Conservation (phyloP, 1,140 invertebrate species). For the Ceratosolen fusciceps region DNA sequence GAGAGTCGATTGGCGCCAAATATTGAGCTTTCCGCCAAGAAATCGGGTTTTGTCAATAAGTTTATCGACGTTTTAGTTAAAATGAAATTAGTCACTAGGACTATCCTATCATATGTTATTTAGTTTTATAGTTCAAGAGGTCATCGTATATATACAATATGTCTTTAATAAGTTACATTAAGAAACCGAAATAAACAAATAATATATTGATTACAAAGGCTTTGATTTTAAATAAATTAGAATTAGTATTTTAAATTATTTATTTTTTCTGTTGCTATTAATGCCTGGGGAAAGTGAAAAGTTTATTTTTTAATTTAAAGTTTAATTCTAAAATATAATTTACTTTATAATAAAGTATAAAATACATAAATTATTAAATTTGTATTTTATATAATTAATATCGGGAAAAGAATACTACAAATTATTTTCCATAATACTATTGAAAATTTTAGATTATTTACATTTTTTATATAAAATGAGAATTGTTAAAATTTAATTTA, state of each 20-base stretch:
- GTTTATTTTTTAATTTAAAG: background rate
- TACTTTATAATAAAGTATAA: too few relatives aligned
- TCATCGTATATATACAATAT: conserved; percentile 80
- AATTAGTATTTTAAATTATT: conserved; percentile 80
- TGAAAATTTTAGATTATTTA: too few relatives aligned
- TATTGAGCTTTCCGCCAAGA: too few relatives aligned
- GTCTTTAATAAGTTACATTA: conserved; percentile 85
- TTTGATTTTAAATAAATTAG: conserved; percentile 81
- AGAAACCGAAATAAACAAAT: conserved; percentile 85
- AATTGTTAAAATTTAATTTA: too few relatives aligned
- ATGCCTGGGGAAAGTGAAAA: conserved; percentile 63
- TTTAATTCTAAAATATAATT: too few relatives aligned
- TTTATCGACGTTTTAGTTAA: conserved; percentile 59
- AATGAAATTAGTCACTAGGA: background rate
- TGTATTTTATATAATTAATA: too few relatives aligned
- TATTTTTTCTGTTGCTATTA: conserved; percentile 75
- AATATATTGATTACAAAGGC: conserved; percentile 89
- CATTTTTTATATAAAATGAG: too few relatives aligned
- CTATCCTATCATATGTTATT: conserved; percentile 74
- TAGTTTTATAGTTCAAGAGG: conserved; percentile 78
- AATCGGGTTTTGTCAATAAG: too few relatives aligned
- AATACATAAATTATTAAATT: too few relatives aligned
- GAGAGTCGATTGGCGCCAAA: conserved; percentile 75
- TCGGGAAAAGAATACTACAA: too few relatives aligned
- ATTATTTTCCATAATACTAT: too few relatives aligned